These are phyloP conservation scores for Popillia japonica DNA, from an alignment of 1,140 invertebrate genomes.

Conservation along the genomic window DNA sequence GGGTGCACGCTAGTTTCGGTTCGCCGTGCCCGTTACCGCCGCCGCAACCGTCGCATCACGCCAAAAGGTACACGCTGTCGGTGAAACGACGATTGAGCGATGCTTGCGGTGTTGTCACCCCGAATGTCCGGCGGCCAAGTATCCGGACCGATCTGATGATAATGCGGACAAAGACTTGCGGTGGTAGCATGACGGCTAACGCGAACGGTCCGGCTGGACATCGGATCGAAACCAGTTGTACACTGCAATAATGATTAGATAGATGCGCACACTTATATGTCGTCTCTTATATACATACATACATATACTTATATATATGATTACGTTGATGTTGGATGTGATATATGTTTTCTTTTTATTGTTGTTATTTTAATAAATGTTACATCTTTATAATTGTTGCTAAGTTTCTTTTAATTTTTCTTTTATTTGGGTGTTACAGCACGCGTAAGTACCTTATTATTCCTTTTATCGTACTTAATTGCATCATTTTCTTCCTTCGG, in stretches of 20 bases:
- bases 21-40: constrained; percentile 74
- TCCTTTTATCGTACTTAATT: too few species aligned
- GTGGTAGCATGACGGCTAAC: constrained; percentile 65
- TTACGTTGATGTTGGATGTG: constrained; percentile 6
- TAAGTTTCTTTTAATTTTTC: too few species aligned
- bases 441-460: too few species aligned
- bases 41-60: constrained; percentile 69
- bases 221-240: constrained; percentile 47
- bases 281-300: too few species aligned
- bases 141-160: constrained; percentile 86
- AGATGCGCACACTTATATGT: not conserved
- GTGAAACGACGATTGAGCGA: constrained; percentile 82
- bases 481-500: too few species aligned
- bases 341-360: constrained; percentile 36
- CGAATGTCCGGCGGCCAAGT: constrained; percentile 82
- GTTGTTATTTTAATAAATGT: constrained; percentile 20
- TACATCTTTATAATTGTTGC: too few species aligned
- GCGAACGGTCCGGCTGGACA: constrained; percentile 43
- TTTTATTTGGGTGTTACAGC: too few species aligned
- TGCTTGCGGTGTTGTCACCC: constrained; percentile 84
- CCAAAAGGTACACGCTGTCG: constrained; percentile 77
- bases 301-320: too few species aligned
- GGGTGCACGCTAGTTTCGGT: constrained; percentile 73
- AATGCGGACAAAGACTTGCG: constrained; percentile 80
- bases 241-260: constrained; percentile 11